Conservation (phyloP, 1,140 invertebrate genomes). For the Cherax destructor region DNA sequence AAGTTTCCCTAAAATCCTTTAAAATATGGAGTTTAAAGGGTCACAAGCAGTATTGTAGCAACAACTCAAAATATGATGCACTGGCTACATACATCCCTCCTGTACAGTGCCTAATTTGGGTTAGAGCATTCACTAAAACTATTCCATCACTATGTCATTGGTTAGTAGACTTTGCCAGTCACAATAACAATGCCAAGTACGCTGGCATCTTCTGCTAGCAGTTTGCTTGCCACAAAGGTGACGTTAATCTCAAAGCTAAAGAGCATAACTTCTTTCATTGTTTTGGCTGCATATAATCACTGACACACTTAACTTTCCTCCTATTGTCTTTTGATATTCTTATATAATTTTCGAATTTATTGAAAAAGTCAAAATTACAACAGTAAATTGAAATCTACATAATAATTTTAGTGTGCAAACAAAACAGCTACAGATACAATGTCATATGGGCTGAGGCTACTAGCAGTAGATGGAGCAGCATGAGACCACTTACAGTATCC, state of each 20-base stretch:
- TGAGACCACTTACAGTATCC: constrained; percentile 81
- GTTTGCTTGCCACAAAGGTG: background rate
- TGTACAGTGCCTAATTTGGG: background rate
- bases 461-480: constrained; percentile 36
- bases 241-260: background rate
- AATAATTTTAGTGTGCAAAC: background rate
- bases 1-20: background rate
- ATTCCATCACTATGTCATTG: constrained; percentile 46
- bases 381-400: background rate
- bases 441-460: constrained; percentile 20
- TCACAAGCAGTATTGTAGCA: background rate
- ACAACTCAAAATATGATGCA: constrained; percentile 6
- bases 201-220: constrained; percentile 33
- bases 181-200: constrained; percentile 27
- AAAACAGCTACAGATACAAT: background rate
- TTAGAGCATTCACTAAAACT: constrained; percentile 40
- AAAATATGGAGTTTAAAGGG: background rate
- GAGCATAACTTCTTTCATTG: background rate
- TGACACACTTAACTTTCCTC: background rate
- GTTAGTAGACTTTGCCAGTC: constrained; percentile 43
- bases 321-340: background rate
- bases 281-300: background rate
- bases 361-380: background rate
- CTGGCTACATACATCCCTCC: constrained; percentile 28
- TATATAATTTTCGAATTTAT: background rate